phyloP scores from a whole-genome alignment of 2,113 vertebrate species.

The Turnix velox region DNA sequence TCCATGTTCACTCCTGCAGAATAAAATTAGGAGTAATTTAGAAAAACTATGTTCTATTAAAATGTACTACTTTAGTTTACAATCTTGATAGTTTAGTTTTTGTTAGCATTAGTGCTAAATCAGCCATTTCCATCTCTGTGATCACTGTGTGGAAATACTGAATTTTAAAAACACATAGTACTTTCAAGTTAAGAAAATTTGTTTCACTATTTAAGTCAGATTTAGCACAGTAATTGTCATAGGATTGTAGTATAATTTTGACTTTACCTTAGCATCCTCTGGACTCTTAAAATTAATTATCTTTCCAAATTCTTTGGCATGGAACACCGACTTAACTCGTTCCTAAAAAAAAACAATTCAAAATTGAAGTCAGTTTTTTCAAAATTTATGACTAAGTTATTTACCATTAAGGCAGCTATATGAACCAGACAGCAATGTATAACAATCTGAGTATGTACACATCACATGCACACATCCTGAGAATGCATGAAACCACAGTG shows the following conservation, averaged over 20 bases:
- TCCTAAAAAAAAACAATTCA: slow-evolving; percentile 76
- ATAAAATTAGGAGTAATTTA: not conserved
- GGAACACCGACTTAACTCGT: slow-evolving; percentile 95
- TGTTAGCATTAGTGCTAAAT: not conserved
- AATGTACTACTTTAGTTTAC: not conserved
- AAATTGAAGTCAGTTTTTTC: not conserved
- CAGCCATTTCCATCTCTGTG: not conserved
- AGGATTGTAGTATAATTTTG: not conserved
- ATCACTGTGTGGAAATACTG: not conserved
- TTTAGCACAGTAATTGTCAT: not conserved
- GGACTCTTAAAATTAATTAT: slow-evolving; percentile 94
- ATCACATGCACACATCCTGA: not conserved
- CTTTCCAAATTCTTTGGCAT: slow-evolving; percentile 97
- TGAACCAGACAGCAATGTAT: not conserved
- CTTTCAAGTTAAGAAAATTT: not conserved
- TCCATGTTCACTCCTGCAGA: rapidly evolving
- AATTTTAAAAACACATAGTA: not conserved
- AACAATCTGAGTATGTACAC: not conserved
- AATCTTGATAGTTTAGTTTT: not conserved
- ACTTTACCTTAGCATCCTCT: slow-evolving; percentile 88
- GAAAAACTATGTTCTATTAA: not conserved
- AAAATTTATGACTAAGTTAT: not conserved
- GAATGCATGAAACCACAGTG: not conserved
- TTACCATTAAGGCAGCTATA: not conserved
- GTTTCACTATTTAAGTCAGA: not conserved